Base-by-base conservation (phyloP, 2,888 invertebrate genomes). In the Tetragnatha montana region DNA sequence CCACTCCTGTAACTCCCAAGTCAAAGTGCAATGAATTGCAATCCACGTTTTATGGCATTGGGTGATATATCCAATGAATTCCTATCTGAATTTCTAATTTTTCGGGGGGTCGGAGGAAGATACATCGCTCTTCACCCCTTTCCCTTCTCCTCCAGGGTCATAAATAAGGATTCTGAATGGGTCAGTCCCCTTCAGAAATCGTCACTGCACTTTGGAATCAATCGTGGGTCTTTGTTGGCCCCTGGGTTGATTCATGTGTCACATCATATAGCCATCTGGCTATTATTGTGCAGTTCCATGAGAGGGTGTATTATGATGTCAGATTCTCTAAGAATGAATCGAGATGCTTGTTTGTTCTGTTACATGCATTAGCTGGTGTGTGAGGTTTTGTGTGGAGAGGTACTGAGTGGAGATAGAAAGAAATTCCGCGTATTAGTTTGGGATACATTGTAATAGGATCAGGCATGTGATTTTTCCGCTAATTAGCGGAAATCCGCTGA, bases 61-160 rank as follows among this genome's bases (percentile, higher is more conserved):
- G 35, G 75, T 60, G 74, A 74, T n/a, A 51, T 35, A 75, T 19
- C n/a, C 75, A 69, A 69, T 49, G 68, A 35, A 22, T 50, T 76
- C 60, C 19, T n/a, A 75, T 75, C 83, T 22, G 83, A 83, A 83
- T 83, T 19, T 19, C 75, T 75, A 76, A 76, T 76, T 83, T 83
- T 83, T 76, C 51, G 8, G 17, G 4, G 35, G 82, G 50, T 50
- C 14, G 73, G 22, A 60, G 49, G 71, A 22, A 51, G 51, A 35
- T 50, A 17, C 21, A 60, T 60, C 60, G 60, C 60, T 60, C 12
- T 12, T 60, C 6, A 60, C 60, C 17, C 60, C 14, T 17, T 60
- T 17, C 60, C 35, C 35, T 60, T 60, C 60, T 60, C 60, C 10
- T 4, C 60, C 10, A 17, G 17, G 60, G 60, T 60, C 60, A 60